Conservation (phyloP, 2,888 invertebrate genomes). For the Schizotus pectinicornis region DNA sequence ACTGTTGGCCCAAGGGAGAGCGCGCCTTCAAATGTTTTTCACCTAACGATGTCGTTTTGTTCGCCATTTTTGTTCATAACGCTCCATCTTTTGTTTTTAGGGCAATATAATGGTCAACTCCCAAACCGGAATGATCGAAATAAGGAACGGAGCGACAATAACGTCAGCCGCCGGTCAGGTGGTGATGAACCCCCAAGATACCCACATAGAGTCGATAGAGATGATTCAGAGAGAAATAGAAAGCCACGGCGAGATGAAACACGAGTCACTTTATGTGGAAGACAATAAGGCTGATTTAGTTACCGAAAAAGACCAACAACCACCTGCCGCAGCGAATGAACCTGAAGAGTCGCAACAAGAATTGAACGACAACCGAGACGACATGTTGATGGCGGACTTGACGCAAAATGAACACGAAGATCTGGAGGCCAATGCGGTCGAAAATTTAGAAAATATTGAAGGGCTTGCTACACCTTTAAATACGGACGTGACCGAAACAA, state of each 20-base stretch:
- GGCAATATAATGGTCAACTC: conserved; percentile 59
- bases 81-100: no score
- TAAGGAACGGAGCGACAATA: conserved; percentile 47
- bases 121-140: conserved; percentile 54
- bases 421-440: background rate
- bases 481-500: conserved; percentile 8
- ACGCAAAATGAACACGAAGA: background rate
- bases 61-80: background rate
- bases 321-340: background rate
- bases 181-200: conserved; percentile 39
- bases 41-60: no score
- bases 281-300: conserved; percentile 47
- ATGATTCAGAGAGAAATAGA: conserved; percentile 57
- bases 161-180: conserved; percentile 44
- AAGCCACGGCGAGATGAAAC: conserved; percentile 42
- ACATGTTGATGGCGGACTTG: no score
- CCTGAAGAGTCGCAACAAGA: conserved; percentile 2
- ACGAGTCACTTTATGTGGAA: conserved; percentile 48
- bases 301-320: conserved; percentile 6
- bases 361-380: background rate
- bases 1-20: no score
- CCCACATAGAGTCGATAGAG: conserved; percentile 56
- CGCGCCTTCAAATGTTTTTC: no score
- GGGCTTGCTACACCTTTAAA: background rate
- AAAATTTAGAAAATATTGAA: background rate